phyloP scores from a whole-genome alignment of 2,113 vertebrate species.

The Cochlearius cochlearius region DNA sequence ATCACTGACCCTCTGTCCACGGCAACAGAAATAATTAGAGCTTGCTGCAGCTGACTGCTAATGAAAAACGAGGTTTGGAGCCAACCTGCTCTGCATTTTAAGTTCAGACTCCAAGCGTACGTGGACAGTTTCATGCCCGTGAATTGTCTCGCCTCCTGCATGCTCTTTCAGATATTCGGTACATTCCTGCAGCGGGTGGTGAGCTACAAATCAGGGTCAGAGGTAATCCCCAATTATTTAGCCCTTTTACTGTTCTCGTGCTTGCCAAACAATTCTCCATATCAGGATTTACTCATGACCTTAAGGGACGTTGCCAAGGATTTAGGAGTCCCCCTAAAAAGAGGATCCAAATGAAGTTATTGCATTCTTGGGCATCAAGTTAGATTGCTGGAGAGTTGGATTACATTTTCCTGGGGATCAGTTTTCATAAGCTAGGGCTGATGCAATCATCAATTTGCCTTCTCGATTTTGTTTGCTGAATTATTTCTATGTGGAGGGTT shows the following conservation, averaged over 20 bases:
- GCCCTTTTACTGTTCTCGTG: slow-evolving; percentile 39
- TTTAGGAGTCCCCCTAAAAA: slow-evolving; percentile 65
- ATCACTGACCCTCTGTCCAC: not conserved
- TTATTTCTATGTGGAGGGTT: not conserved
- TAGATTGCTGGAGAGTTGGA: slow-evolving; percentile 16
- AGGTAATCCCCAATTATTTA: slow-evolving; percentile 67
- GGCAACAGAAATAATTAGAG: not conserved
- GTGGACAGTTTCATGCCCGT: not conserved
- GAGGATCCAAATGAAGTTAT: slow-evolving; percentile 35
- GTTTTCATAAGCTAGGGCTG: slow-evolving; percentile 35
- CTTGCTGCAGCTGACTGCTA: not conserved
- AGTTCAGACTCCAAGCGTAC: not conserved
- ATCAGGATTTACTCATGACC: slow-evolving; percentile 59
- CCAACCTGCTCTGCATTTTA: not conserved
- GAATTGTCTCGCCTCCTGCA: slow-evolving; percentile 9
- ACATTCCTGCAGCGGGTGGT: slow-evolving; percentile 61
- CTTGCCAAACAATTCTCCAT: slow-evolving; percentile 42
- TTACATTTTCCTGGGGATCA: slow-evolving; percentile 51
- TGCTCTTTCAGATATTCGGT: slow-evolving; percentile 20
- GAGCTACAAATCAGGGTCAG: slow-evolving; percentile 49
- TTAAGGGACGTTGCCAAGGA: slow-evolving; percentile 57
- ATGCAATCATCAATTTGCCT: slow-evolving; percentile 36
- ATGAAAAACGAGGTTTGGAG: slow-evolving; percentile 19
- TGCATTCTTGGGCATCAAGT: slow-evolving; percentile 37
- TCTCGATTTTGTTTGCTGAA: slow-evolving; percentile 1